Evolutionary conservation across 2,888 invertebrate species (phyloP).

Genomic region (Drosophila melanosoma): DNA sequence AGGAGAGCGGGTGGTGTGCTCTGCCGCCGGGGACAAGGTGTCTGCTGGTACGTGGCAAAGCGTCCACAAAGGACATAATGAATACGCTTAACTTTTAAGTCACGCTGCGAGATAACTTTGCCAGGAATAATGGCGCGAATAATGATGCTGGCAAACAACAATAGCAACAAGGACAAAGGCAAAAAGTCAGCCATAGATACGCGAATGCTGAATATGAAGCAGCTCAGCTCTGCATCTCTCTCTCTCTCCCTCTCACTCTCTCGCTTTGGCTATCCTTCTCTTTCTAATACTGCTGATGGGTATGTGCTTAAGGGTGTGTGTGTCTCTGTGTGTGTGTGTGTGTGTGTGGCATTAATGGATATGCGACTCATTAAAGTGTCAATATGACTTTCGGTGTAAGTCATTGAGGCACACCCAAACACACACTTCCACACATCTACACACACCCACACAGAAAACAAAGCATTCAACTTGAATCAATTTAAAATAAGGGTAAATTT

Average conservation of each 20-base stretch:
- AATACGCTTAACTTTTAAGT: constrained; percentile 79
- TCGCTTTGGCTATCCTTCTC: background rate
- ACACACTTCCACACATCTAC: no score
- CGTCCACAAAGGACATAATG: constrained; percentile 75
- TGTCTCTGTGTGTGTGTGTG: no score
- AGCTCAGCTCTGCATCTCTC: constrained; percentile 17
- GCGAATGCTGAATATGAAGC: constrained; percentile 43
- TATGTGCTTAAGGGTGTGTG: background rate
- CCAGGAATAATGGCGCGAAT: constrained; percentile 73
- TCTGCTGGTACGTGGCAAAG: constrained; percentile 46
- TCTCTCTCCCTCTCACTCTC: no score
- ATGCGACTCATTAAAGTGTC: constrained; percentile 75
- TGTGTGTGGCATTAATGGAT: constrained; percentile 62
- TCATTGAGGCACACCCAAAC: constrained; percentile 34
- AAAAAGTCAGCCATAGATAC: constrained; percentile 52
- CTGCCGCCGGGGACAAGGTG: constrained; percentile 26
- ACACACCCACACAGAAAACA: background rate
- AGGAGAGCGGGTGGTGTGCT: background rate
- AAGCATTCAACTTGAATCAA: constrained; percentile 54
- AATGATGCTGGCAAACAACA: constrained; percentile 69
- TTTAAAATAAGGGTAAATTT: constrained; percentile 8
- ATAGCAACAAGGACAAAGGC: constrained; percentile 28
- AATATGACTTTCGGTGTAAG: constrained; percentile 61
- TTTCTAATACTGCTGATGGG: background rate
- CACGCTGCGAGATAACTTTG: constrained; percentile 73